Conservation (phyloP, 2,797 vertebrate species). For the Molothrus aeneus region DNA sequence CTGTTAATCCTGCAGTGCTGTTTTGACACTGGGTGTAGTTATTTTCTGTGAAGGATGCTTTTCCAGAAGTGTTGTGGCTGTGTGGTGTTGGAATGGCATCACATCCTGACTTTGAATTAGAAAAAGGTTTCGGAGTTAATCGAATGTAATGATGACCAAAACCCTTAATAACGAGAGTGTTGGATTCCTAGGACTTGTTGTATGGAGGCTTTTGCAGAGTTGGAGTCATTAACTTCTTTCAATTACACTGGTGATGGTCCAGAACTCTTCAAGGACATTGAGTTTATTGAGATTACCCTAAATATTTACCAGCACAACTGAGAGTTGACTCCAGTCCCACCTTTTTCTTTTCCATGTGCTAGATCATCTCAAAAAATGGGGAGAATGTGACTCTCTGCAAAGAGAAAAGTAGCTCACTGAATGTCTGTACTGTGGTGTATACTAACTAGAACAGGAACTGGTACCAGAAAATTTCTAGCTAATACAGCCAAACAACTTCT, state of each 20-base stretch:
- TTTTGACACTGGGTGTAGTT: background rate
- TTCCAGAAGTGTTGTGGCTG: background rate
- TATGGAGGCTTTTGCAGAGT: background rate
- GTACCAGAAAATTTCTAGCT: conserved; percentile 35
- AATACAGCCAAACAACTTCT: conserved; percentile 25
- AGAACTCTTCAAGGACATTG: background rate
- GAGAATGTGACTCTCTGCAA: background rate
- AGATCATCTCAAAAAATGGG: background rate
- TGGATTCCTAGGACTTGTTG: background rate
- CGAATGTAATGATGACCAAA: background rate
- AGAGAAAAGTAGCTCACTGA: background rate
- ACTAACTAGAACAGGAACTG: conserved; percentile 17
- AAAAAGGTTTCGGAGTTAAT: background rate
- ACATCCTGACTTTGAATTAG: background rate
- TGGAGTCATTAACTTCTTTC: background rate
- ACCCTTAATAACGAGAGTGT: background rate
- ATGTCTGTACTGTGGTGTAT: background rate
- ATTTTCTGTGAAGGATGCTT: background rate
- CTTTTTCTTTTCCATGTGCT: background rate
- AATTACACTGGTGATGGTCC: background rate
- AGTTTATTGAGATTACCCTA: background rate
- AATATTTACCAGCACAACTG: background rate
- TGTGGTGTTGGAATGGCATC: background rate
- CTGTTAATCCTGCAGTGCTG: background rate
- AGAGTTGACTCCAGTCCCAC: background rate